Evolutionary conservation across 2,888 invertebrate genomes (phyloP).

Genomic region (Tenthredo scrophulariae): DNA sequence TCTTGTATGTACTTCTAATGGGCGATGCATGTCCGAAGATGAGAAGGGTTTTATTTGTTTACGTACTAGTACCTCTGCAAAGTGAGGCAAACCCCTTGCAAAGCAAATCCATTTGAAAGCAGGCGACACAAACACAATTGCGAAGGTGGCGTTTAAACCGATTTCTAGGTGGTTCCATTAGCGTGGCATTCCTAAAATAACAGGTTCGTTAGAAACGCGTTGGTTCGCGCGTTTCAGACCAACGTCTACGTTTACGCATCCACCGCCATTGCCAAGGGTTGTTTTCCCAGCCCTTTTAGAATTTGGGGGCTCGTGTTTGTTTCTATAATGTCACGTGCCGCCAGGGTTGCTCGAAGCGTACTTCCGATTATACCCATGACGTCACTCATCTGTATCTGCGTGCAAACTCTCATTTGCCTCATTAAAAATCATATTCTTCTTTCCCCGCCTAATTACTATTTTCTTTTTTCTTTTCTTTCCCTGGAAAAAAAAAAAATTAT

Average conservation of each 20-base stretch:
- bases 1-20: not conserved
- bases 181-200: conserved; percentile 63
- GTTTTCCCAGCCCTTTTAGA: conserved; percentile 61
- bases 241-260: not conserved
- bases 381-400: conserved; percentile 62
- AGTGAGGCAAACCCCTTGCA: conserved; percentile 49
- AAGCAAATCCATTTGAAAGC: conserved; percentile 56
- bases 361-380: conserved; percentile 61
- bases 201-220: conserved; percentile 61
- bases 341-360: conserved; percentile 46
- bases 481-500: not conserved
- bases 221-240: not conserved
- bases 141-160: conserved; percentile 22
- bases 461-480: not conserved
- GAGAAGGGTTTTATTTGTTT: conserved; percentile 35
- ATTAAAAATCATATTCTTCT: not conserved
- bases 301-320: conserved; percentile 58
- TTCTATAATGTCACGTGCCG: conserved; percentile 58
- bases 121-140: conserved; percentile 36
- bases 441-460: not conserved
- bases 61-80: not conserved
- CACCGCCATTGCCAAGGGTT: conserved; percentile 52
- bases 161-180: conserved; percentile 54
- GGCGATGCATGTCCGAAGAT: not conserved
- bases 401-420: not conserved